phyloP scores from a whole-genome alignment of 2,888 invertebrate species.

The Yponomeuta malinellus region DNA sequence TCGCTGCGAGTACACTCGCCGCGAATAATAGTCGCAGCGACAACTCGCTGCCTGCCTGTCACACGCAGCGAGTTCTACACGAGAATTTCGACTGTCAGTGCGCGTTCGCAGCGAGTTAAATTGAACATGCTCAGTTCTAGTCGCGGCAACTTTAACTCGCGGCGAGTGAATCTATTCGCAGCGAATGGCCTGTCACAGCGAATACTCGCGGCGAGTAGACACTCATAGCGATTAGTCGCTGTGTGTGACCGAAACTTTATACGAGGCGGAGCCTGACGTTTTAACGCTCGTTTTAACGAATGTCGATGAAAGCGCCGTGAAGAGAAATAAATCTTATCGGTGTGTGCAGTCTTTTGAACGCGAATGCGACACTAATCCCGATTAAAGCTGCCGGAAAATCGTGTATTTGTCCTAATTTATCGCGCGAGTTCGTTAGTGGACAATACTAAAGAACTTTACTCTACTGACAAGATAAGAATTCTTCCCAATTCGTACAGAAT shows the following conservation, averaged over 20 bases:
- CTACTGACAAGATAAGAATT: not conserved
- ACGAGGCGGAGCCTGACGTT: slow-evolving; percentile 9
- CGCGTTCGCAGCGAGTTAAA: too few species aligned
- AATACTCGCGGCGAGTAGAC: too few species aligned
- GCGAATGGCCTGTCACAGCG: too few species aligned
- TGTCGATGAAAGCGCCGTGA: slow-evolving; percentile 11
- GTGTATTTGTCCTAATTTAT: not conserved
- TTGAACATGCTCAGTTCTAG: too few species aligned
- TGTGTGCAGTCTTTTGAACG: not conserved
- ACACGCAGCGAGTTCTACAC: too few species aligned
- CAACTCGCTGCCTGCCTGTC: too few species aligned
- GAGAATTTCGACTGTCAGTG: too few species aligned
- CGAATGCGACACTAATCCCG: not conserved
- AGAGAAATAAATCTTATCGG: not conserved
- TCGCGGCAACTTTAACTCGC: too few species aligned
- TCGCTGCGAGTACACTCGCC: too few species aligned
- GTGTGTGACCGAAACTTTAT: not conserved
- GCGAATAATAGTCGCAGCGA: too few species aligned
- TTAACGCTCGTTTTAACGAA: slow-evolving; percentile 15
- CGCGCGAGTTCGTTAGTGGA: not conserved
- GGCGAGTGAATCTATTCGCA: too few species aligned
- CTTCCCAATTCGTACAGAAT: not conserved
- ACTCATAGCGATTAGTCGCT: too few species aligned
- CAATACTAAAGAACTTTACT: not conserved
- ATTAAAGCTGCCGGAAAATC: not conserved